Base-by-base conservation (phyloP, 2,888 invertebrate genomes). In the Muschampia plurimacula region DNA sequence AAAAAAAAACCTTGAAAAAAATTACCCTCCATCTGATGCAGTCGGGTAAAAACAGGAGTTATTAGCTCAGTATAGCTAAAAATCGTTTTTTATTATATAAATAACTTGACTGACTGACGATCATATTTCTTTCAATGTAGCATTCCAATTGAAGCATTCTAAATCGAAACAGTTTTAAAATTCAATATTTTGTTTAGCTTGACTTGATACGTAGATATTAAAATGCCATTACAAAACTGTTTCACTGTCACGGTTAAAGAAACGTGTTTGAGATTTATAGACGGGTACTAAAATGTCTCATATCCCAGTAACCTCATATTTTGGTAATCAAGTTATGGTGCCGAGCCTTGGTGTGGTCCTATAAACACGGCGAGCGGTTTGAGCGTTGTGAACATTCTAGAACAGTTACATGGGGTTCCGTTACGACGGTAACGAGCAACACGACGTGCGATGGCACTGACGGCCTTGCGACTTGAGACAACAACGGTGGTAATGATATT, bases 321-420 rank as follows among this genome's bases (percentile, higher is more conserved):
- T 81, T 74, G 80, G 79, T 76, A 75, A 66, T 59, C 70, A 59
- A 63, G 12, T 62, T 32, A 49, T 49, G 49, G 49, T 22, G 22
- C 39, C 46, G n/a, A 13, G 41, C 28, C 41, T 10, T 52, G 55
- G 46, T 65, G 71, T 65, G 64, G 71, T 71, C 71, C 71, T 71
- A 78, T 77, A 77, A 77, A 76, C 70, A 62, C 66, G 73, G 75
- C 72, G 75, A 77, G 72, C 75, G 75, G 75, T 76, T 73, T 71
- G 75, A 70, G 68, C 65, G 67, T 63, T 57, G 70, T 49, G 73
- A 75, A 72, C 75, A 73, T 74, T 73, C 74, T 74, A 59, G 69
- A 80, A 82, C 84, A 82, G 86, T 87, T 84, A 84, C 82, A 81
- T 82, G 22, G 71, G 71, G 73, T 74, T 85, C 89, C 89, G 89